phyloP scores from a whole-genome alignment of 2,888 invertebrate genomes.

The Coelopa pilipes region DNA sequence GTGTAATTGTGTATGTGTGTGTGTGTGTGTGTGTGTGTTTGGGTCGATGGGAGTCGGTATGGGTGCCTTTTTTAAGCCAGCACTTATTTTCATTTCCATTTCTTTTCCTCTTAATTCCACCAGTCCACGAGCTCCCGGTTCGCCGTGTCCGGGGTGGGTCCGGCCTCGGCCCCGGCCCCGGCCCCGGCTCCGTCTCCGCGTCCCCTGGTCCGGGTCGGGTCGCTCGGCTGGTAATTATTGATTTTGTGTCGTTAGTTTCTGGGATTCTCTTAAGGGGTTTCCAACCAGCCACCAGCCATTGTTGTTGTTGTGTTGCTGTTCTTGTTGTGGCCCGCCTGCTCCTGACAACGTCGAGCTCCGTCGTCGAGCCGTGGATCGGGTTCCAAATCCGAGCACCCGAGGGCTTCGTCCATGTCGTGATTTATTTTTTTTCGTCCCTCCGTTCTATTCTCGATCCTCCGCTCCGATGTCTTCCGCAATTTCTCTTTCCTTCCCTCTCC shows the following conservation, averaged over 20 bases:
- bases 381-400: background rate
- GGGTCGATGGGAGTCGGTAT: too few species aligned
- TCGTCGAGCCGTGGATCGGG: background rate
- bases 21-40: background rate
- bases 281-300: background rate
- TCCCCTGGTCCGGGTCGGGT: conserved; percentile 26
- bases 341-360: background rate
- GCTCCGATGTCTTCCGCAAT: too few species aligned
- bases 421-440: too few species aligned
- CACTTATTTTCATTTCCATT: conserved; percentile 20
- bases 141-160: conserved; percentile 1
- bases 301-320: conserved; percentile 5
- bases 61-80: background rate
- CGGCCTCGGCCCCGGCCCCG: conserved; percentile 3
- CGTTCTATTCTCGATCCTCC: too few species aligned
- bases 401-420: too few species aligned
- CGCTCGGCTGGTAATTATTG: conserved; percentile 53
- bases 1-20: background rate
- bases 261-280: conserved; percentile 1
- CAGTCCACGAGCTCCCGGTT: background rate
- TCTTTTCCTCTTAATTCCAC: conserved; percentile 19
- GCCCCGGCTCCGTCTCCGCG: background rate
- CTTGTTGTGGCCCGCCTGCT: background rate
- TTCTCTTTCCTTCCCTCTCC: too few species aligned
- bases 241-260: conserved; percentile 51